A percentile compares a stretch with the other conserved stretches of the same genome.
Conservation (phyloP, 2,888 invertebrate species). For the Chrysomela aeneicollis region DNA sequence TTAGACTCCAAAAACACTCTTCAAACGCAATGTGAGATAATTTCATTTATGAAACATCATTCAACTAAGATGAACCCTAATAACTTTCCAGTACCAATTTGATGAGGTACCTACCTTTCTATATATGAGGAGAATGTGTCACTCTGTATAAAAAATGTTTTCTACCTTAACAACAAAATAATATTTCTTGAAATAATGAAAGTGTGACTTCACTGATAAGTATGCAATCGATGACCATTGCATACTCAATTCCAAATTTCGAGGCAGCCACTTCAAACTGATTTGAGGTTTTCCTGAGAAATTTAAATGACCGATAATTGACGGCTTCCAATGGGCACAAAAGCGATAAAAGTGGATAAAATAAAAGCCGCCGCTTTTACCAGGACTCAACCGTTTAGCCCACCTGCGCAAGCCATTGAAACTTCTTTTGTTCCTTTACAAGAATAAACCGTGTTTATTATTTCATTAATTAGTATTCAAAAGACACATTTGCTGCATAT, state of each 20-base stretch:
- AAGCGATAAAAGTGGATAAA: constrained; percentile 28
- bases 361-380: constrained; percentile 25
- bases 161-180: too few relatives aligned
- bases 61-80: too few relatives aligned
- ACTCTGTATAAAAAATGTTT: too few relatives aligned
- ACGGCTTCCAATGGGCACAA: constrained; percentile 30
- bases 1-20: too few relatives aligned
- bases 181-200: background rate
- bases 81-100: too few relatives aligned
- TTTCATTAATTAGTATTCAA: constrained; percentile 42
- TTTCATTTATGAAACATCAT: too few relatives aligned
- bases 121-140: too few relatives aligned
- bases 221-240: background rate
- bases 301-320: constrained; percentile 25
- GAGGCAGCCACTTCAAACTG: background rate
- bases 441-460: constrained; percentile 41
- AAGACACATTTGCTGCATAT: constrained; percentile 44
- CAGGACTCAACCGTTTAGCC: constrained; percentile 31
- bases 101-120: too few relatives aligned
- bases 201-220: background rate
- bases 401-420: constrained; percentile 38
- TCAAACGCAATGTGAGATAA: too few relatives aligned
- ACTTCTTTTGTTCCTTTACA: constrained; percentile 40
- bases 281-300: constrained; percentile 19
- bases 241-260: background rate